A percentile compares a stretch with the other conserved stretches of the same genome.
These are phyloP conservation scores for Episyrphus balteatus DNA, from an alignment of 1,140 invertebrate genomes.

Conservation along the genomic window DNA sequence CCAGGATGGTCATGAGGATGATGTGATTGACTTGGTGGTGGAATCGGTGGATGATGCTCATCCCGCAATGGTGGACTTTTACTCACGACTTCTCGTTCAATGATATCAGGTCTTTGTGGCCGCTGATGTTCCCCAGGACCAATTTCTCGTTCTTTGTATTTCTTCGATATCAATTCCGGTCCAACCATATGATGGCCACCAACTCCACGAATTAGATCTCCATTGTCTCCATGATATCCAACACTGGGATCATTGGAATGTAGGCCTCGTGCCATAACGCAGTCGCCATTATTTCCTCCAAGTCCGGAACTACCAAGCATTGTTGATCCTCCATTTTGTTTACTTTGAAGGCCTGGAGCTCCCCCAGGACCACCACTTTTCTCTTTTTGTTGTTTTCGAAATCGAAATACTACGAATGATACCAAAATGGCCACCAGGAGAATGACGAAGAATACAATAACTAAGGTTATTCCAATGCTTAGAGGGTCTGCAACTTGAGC, in stretches of 20 bases:
- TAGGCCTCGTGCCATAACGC: conserved; percentile 42
- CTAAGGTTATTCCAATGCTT: conserved; percentile 80
- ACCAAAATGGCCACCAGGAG: conserved; percentile 76
- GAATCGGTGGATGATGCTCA: conserved; percentile 63
- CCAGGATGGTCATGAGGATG: conserved; percentile 56
- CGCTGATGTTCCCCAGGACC: conserved; percentile 51
- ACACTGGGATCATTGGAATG: conserved; percentile 36
- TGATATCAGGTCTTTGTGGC: conserved; percentile 81
- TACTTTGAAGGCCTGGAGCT: conserved; percentile 46
- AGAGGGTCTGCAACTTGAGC: conserved; percentile 71
- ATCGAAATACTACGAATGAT: conserved; percentile 78
- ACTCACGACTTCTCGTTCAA: conserved; percentile 75
- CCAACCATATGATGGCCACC: conserved; percentile 57
- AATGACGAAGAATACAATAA: conserved; percentile 89
- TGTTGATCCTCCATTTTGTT: conserved; percentile 50
- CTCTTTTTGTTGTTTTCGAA: conserved; percentile 73
- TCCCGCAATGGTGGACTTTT: conserved; percentile 61
- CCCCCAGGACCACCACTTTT: conserved; percentile 49
- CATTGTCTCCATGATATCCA: conserved; percentile 52
- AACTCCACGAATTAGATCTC: conserved; percentile 54
- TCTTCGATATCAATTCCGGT: conserved; percentile 71
- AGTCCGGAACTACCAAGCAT: conserved; percentile 44
- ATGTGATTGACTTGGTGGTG: conserved; percentile 49
- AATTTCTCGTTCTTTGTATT: conserved; percentile 76
- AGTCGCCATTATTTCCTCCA: conserved; percentile 42